These are phyloP conservation scores for Mesochorus sp. DNA, from an alignment of 2,888 invertebrate species.

Conservation along the genomic window DNA sequence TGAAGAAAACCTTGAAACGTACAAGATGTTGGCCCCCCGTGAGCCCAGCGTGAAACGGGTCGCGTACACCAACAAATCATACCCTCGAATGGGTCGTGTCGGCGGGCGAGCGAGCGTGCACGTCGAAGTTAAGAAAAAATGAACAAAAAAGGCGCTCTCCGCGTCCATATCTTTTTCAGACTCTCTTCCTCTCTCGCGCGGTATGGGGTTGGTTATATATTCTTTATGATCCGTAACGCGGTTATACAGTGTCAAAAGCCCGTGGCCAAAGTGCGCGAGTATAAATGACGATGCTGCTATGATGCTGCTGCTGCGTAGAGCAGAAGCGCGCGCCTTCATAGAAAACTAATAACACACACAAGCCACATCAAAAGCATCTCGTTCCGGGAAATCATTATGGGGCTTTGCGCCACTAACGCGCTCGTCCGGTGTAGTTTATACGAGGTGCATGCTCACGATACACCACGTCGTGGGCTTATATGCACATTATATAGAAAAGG, in stretches of 20 bases:
- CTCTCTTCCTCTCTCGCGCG: not conserved
- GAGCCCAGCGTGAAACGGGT: slow-evolving; percentile 52
- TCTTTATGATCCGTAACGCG: too few species aligned
- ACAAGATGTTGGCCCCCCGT: slow-evolving; percentile 44
- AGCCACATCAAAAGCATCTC: slow-evolving; percentile 70
- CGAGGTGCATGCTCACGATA: not conserved
- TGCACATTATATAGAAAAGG: not conserved
- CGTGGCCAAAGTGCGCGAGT: too few species aligned
- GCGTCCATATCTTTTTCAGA: slow-evolving; percentile 15
- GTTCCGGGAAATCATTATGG: slow-evolving; percentile 75
- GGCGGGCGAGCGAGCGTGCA: slow-evolving; percentile 20
- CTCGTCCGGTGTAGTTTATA: slow-evolving; percentile 5
- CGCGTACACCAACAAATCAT: slow-evolving; percentile 53
- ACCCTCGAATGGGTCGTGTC: slow-evolving; percentile 44
- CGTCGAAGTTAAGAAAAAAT: slow-evolving; percentile 19
- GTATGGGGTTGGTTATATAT: too few species aligned
- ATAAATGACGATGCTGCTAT: too few species aligned
- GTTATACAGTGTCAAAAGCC: not conserved
- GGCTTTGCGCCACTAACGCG: slow-evolving; percentile 48
- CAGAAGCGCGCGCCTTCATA: slow-evolving; percentile 67
- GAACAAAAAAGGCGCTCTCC: too few species aligned
- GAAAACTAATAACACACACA: slow-evolving; percentile 72
- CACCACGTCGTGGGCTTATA: not conserved
- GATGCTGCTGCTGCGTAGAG: slow-evolving; percentile 62
- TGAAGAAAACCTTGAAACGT: slow-evolving; percentile 22